These are phyloP conservation scores for Wasmannia auropunctata DNA, from an alignment of 1,140 invertebrate genomes.

Conservation along the genomic window DNA sequence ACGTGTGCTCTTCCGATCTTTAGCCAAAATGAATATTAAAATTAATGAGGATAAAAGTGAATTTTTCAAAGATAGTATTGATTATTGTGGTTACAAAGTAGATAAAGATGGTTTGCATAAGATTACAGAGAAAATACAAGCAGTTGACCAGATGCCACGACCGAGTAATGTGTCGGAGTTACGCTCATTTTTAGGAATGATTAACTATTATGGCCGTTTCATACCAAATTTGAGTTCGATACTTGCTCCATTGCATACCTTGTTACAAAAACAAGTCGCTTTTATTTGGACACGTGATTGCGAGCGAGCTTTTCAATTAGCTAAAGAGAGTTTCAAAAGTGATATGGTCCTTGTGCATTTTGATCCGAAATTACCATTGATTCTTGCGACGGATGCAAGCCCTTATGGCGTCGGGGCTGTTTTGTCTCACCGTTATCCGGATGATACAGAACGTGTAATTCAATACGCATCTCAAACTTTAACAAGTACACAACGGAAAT, in stretches of 20 bases:
- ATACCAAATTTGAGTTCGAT: constrained; percentile 43
- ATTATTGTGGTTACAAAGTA: no score
- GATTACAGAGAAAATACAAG: constrained; percentile 46
- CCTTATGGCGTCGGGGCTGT: not conserved
- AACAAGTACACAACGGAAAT: not conserved
- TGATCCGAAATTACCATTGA: constrained; percentile 77
- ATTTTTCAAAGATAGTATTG: no score
- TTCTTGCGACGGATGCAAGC: constrained; percentile 66
- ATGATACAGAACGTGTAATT: not conserved
- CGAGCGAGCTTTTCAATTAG: constrained; percentile 69
- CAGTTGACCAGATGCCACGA: constrained; percentile 64
- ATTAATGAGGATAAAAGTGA: no score
- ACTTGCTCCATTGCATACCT: constrained; percentile 62
- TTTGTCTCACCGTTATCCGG: not conserved
- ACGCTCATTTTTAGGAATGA: constrained; percentile 43
- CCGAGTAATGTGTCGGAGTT: constrained; percentile 69
- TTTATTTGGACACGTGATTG: constrained; percentile 66
- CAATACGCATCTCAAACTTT: not conserved
- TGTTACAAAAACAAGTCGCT: constrained; percentile 63
- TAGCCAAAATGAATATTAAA: no score
- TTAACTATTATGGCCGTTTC: constrained; percentile 60
- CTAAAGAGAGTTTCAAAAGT: constrained; percentile 71
- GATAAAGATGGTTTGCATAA: constrained; percentile 65
- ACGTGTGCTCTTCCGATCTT: no score
- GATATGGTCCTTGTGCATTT: constrained; percentile 75